Percentiles rank a stretch among this genome's conserved stretches.
Evolutionary conservation across 2,797 vertebrate species (phyloP).

Genomic region (Xenopus petersii): DNA sequence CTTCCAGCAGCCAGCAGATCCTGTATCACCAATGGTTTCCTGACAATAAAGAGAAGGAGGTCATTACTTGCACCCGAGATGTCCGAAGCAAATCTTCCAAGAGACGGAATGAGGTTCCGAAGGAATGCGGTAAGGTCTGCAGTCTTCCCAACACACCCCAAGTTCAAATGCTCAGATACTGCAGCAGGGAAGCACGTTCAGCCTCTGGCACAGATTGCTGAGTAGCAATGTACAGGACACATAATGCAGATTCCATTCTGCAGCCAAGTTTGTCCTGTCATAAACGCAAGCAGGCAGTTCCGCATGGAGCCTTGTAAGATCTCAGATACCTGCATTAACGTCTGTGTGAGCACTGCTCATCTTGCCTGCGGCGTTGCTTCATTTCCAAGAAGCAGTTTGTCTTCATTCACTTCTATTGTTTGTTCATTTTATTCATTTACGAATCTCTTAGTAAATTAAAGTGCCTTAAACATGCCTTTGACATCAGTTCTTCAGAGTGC

Average conservation of each 20-base stretch:
- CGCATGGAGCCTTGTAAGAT: slow-evolving; percentile 6
- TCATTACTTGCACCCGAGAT: slow-evolving; percentile 55
- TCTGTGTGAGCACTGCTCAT: background rate
- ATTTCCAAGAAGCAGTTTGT: background rate
- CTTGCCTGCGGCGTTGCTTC: background rate
- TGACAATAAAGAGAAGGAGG: slow-evolving; percentile 52
- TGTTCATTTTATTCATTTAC: too few species aligned
- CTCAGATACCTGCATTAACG: slow-evolving; percentile 10
- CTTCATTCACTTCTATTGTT: too few species aligned
- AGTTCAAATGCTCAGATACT: slow-evolving; percentile 63
- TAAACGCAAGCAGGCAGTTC: slow-evolving; percentile 6
- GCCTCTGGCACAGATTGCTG: slow-evolving; percentile 63
- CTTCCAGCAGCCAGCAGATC: slow-evolving; percentile 51
- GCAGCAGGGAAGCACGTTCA: slow-evolving; percentile 42
- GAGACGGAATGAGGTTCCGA: slow-evolving; percentile 70
- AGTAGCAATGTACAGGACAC: slow-evolving; percentile 45
- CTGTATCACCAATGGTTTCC: slow-evolving; percentile 52
- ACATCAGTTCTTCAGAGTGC: too few species aligned
- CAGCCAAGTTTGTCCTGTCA: slow-evolving; percentile 40
- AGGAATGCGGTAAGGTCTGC: slow-evolving; percentile 79
- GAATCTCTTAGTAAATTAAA: too few species aligned
- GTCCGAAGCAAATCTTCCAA: slow-evolving; percentile 73
- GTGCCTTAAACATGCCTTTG: too few species aligned
- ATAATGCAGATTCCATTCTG: slow-evolving; percentile 35
- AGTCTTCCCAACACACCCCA: slow-evolving; percentile 58